These are phyloP conservation scores for Arrhopalites spinosus DNA, from an alignment of 2,888 invertebrate genomes.

Conservation along the genomic window DNA sequence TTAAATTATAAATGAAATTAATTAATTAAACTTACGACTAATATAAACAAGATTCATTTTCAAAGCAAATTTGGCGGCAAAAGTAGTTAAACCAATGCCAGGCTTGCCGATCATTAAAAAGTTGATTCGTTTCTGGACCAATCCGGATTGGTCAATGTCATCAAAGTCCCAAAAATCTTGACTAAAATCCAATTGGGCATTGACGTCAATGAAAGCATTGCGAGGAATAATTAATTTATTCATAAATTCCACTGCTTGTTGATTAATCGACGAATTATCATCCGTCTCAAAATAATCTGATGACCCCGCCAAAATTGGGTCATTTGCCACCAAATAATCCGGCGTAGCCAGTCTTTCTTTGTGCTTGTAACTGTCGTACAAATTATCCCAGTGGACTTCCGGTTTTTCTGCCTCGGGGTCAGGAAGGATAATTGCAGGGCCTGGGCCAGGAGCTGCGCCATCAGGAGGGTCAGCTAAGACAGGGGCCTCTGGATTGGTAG, in stretches of 20 bases:
- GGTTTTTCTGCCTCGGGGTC: neutral
- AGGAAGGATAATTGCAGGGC: neutral
- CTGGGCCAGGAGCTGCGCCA: neutral
- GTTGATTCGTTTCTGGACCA: conserved; percentile 37
- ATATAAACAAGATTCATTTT: conserved; percentile 48
- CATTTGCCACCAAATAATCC: neutral
- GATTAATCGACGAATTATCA: neutral
- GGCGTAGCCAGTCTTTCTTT: conserved; percentile 5
- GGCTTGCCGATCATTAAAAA: conserved; percentile 51
- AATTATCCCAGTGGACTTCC: neutral
- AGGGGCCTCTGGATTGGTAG: neutral
- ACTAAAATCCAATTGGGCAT: neutral
- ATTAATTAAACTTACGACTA: conserved; percentile 30
- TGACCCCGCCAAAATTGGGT: neutral
- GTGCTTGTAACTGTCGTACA: neutral
- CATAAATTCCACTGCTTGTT: conserved; percentile 12
- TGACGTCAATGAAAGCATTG: neutral
- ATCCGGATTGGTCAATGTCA: conserved; percentile 39
- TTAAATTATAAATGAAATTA: conserved; percentile 4
- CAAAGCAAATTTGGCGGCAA: conserved; percentile 43
- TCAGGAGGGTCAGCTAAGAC: neutral
- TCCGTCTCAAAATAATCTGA: neutral
- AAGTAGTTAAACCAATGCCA: conserved; percentile 48
- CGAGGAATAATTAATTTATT: neutral
- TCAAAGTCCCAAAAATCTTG: conserved; percentile 41